phyloP scores from a whole-genome alignment of 2,888 invertebrate genomes.

The Dasypogon diadema region DNA sequence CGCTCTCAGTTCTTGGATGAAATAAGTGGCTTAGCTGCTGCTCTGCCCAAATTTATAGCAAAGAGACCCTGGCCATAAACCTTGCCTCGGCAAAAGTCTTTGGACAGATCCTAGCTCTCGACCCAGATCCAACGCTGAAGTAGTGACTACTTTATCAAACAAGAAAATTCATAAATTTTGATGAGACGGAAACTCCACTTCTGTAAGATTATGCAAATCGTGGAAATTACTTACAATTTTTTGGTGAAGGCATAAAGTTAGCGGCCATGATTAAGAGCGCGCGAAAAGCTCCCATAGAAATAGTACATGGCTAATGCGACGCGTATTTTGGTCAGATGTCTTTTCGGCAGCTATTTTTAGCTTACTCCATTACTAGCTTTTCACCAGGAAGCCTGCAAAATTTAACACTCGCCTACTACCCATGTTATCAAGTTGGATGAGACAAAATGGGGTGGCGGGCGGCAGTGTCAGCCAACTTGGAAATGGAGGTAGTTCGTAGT shows the following conservation, averaged over 20 bases:
- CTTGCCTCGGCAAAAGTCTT: neutral
- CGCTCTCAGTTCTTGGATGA: neutral
- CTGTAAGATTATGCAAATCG: constrained; percentile 45
- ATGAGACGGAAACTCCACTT: constrained; percentile 29
- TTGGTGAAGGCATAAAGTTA: neutral
- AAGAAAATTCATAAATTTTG: constrained; percentile 50
- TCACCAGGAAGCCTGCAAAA: neutral
- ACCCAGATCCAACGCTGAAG: constrained; percentile 8
- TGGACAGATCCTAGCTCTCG: neutral
- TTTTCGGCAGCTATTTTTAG: constrained; percentile 9
- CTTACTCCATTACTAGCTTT: neutral
- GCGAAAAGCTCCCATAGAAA: neutral
- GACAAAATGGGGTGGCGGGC: too few species aligned
- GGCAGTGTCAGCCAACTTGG: neutral
- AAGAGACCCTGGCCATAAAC: neutral
- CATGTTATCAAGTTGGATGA: neutral
- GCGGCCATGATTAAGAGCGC: constrained; percentile 27
- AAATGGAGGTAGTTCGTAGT: neutral
- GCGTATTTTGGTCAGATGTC: constrained; percentile 10
- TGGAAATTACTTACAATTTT: constrained; percentile 38
- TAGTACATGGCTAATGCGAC: neutral
- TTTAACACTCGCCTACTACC: neutral
- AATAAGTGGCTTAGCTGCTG: constrained; percentile 8
- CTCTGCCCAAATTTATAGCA: neutral
- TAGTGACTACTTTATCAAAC: constrained; percentile 29